Evolutionary conservation across 2,888 invertebrate genomes (phyloP).

Genomic region (Macroteleia sp.): DNA sequence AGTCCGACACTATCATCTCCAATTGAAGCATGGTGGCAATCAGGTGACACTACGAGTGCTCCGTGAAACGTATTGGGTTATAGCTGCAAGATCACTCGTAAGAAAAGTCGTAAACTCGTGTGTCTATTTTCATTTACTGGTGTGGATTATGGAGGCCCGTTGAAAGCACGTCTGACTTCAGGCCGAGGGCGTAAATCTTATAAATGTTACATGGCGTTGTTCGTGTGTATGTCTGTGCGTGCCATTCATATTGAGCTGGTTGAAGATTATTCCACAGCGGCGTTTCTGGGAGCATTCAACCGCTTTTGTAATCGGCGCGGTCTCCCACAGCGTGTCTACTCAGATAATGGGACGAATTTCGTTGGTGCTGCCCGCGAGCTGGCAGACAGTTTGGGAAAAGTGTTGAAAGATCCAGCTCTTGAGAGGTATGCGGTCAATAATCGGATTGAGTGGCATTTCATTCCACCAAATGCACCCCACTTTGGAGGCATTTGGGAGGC

Average conservation of each 20-base stretch:
- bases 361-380: constrained; percentile 67
- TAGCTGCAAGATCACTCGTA: background rate
- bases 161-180: constrained; percentile 16
- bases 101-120: background rate
- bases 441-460: constrained; percentile 2
- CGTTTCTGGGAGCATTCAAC: constrained; percentile 66
- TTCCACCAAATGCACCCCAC: background rate
- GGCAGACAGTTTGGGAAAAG: background rate
- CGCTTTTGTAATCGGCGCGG: constrained; percentile 68
- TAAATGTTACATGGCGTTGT: constrained; percentile 67
- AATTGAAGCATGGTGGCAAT: background rate
- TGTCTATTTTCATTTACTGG: constrained; percentile 36
- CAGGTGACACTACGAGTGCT: background rate
- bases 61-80: background rate
- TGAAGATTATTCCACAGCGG: constrained; percentile 58
- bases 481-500: constrained; percentile 1
- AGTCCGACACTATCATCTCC: background rate
- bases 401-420: background rate
- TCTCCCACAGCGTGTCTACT: constrained; percentile 44
- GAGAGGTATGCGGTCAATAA: background rate
- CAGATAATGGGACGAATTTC: constrained; percentile 72
- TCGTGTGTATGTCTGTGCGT: constrained; percentile 67
- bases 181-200: constrained; percentile 46
- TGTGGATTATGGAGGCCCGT: constrained; percentile 65
- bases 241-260: constrained; percentile 70